Percentiles rank a stretch among this genome's conserved stretches.
Conservation (phyloP, 2,113 vertebrate species). For the Engraulis encrasicolus region DNA sequence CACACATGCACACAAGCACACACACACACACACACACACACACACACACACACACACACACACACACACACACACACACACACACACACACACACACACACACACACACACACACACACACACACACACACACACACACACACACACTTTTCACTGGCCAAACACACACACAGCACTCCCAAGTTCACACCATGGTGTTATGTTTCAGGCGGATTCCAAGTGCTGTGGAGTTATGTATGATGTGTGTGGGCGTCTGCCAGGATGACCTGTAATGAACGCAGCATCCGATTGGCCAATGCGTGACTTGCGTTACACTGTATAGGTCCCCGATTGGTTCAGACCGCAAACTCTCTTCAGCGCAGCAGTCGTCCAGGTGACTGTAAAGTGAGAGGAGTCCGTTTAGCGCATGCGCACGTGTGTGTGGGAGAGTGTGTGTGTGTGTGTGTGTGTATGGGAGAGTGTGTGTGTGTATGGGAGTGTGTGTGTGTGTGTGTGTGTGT, state of each 20-base stretch:
- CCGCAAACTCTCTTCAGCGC: not conserved
- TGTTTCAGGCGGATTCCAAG: not conserved
- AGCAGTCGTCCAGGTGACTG: not conserved
- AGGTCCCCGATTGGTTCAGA: not conserved
- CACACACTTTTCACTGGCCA: not conserved
- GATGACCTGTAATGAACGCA: not conserved
- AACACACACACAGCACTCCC: not conserved
- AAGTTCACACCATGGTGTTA: slow-evolving; percentile 9
- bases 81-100: slow-evolving; percentile 13
- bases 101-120: slow-evolving; percentile 46
- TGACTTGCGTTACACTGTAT: not conserved
- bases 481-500: not conserved
- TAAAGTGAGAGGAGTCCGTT: not conserved
- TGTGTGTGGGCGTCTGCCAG: not conserved
- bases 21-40: slow-evolving; percentile 19
- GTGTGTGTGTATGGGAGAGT: no score
- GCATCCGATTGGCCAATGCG: not conserved
- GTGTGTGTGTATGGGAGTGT: not conserved
- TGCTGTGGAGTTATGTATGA: not conserved
- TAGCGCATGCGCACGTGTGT: not conserved
- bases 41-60: no score
- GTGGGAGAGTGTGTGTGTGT: not conserved
- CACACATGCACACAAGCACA: not conserved
- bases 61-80: not conserved
- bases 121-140: slow-evolving; percentile 47